phyloP scores from a whole-genome alignment of 2,113 vertebrate species.

The Neolamprologus tretocephalus region DNA sequence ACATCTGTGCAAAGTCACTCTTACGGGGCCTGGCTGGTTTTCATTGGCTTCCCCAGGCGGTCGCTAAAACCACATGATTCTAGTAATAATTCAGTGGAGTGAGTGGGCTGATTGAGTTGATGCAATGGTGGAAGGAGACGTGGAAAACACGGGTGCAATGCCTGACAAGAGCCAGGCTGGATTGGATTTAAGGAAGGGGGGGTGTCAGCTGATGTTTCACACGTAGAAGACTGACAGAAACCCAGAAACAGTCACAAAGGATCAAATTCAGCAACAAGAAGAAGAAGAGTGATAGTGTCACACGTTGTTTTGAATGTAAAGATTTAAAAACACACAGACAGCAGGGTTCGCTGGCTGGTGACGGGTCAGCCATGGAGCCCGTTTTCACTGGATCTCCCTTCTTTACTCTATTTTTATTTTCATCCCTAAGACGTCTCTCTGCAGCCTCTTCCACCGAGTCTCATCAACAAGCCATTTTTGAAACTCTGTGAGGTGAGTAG shows the following conservation, averaged over 20 bases:
- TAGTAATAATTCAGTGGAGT: constrained; percentile 42
- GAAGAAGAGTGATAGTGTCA: not conserved
- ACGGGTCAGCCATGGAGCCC: not conserved
- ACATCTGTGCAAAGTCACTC: constrained; percentile 10
- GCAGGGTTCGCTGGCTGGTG: not conserved
- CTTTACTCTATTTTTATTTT: not conserved
- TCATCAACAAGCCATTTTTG: not conserved
- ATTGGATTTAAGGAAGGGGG: not conserved
- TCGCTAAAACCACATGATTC: constrained; percentile 44
- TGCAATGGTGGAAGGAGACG: constrained; percentile 22
- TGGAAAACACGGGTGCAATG: constrained; percentile 28
- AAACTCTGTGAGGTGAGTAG: not conserved
- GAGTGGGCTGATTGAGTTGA: constrained; percentile 32
- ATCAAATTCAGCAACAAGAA: not conserved
- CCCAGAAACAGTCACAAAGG: not conserved
- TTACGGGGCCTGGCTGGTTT: not conserved
- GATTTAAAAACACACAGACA: not conserved
- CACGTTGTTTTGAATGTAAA: fast-evolving
- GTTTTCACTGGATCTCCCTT: not conserved
- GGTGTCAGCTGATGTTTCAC: not conserved
- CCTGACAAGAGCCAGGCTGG: not conserved
- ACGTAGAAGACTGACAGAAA: not conserved
- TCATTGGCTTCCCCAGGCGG: constrained; percentile 24
- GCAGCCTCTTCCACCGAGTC: not conserved
- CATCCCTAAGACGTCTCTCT: not conserved